Base-by-base conservation (phyloP, 1,140 invertebrate genomes). In the Camponotus floridanus region DNA sequence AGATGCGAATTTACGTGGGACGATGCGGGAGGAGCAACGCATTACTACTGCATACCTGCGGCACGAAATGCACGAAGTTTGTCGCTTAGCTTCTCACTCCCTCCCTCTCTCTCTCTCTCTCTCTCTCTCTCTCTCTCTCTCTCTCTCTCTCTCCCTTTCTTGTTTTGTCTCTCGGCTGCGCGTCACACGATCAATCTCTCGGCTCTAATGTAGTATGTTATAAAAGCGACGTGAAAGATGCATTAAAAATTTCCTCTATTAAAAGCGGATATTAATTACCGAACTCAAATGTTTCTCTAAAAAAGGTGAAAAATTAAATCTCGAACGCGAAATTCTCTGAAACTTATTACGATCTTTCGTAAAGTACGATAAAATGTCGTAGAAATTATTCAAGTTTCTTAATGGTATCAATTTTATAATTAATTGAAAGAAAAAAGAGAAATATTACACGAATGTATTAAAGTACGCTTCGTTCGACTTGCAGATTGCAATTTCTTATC, bases 81-180 rank as follows among this genome's bases (percentile, higher is more conserved):
- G 55, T 73, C 79, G 15, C 36, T 13, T 13, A 26, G 36, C 51
- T 26, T 83, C 39, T 81, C 79, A 21, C 9, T 51, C 55, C 73
- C 68, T 83, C 79, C 26, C 31, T 83, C 68, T 83, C 79, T 33
- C 55, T 81, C 55, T 73, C 79, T 33, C 55, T 81, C 55, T 73
- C 67, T 21, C 39, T 83, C 39, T 81, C 79, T 21, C 9, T 51
- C 55, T 83, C 68, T 83, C 79, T 36, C 42, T 83, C 68, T 83
- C 79, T 26, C 55, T 83, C 68, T 83, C 79, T 21, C 55, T 81
- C 55, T 73, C 67, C n/a, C 39, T 83, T 26, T 83, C 55, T 36
- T n/a, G 65, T 71, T 45, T 13, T 21, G 51, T 71, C 15, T 71
- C 62, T 55, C n/a, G 33, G 48, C 8, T 80, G 21, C 15, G 15